These are phyloP conservation scores for Carassius carassius DNA, from an alignment of 2,113 vertebrate genomes.

Conservation along the genomic window DNA sequence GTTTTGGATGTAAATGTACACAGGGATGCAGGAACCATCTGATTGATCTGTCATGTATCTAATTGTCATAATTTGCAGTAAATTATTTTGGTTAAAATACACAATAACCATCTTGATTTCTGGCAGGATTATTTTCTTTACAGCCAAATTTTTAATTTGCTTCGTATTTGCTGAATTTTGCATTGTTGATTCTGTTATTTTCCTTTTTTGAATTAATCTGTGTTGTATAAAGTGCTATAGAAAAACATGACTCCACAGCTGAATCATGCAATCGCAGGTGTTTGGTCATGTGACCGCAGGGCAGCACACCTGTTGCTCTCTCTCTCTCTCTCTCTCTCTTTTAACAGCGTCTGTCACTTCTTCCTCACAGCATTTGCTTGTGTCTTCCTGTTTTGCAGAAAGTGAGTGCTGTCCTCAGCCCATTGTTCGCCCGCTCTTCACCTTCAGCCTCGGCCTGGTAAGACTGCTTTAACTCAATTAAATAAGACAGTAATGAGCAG, in stretches of 20 bases:
- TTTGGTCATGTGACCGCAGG: background rate
- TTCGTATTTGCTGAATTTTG: background rate
- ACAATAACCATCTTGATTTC: background rate
- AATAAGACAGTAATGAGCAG: background rate
- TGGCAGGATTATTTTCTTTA: background rate
- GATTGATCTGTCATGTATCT: background rate
- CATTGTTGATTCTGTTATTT: background rate
- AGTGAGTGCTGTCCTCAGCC: background rate
- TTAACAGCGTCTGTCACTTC: too few species aligned
- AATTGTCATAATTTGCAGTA: background rate
- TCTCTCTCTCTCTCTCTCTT: too few species aligned
- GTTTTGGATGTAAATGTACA: background rate
- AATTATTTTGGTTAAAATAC: background rate
- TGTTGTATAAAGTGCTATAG: background rate
- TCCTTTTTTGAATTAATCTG: background rate
- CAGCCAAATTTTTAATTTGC: background rate
- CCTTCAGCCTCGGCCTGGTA: slow-evolving; percentile 59
- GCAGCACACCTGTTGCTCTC: background rate
- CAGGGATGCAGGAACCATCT: background rate
- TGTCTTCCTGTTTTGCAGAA: slow-evolving; percentile 11
- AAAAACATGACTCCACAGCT: background rate
- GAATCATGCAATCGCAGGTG: background rate
- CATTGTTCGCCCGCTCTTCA: slow-evolving; percentile 44
- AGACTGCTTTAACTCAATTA: slow-evolving; percentile 46
- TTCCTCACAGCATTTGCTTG: background rate